Evolutionary conservation across 2,797 vertebrate species (phyloP), one percentile per base, ranked within the genome.

Genomic region (Sylvilagus floridanus): DNA sequence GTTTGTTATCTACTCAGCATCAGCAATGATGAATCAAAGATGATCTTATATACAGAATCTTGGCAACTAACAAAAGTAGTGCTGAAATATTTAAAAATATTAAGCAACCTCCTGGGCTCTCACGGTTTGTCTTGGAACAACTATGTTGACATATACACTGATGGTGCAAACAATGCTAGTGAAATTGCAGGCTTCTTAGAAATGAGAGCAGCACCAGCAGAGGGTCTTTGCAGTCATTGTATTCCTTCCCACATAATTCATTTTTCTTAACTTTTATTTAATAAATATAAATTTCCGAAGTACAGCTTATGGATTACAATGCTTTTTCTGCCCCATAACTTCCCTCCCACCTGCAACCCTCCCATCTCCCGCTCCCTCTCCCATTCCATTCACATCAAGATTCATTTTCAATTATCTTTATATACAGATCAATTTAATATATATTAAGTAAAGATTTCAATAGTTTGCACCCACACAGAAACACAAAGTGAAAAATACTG

Each of bases 41-140:
- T 60, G 52, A 30, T 32, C 42, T 90, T 94, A 87, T 69, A 76
- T 96, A 52, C 91, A 88, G 89, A 90, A 72, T 65, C 47, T 84
- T 88, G 84, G 73, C 73, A 84, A 88, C 71, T 85, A 92, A 84
- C 16, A 60, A 28, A 90, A 88, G 16, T 60, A 60, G 73, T 89
- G 32, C 75, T 84, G 73, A 96, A 95, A 96, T 93, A 95, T 69
- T 95, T 50, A 68, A 12, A 88, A 65, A 86, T 82, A 88, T 81
- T 90, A 68, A 95, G 50, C 54, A 90, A 73, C 62, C 68, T 77
- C 84, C 65, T 73, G 77, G 30, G 90, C 50, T 88, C 62, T 81
- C 24, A 24, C 68, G 63, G 78, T 81, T 92, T 78, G 63, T 78
- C 78, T 78, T 88, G 22, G 35, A 88, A 77, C 57, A 75, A 62